Conservation (phyloP, 2,888 invertebrate species). For the Pachymerium ferrugineum region DNA sequence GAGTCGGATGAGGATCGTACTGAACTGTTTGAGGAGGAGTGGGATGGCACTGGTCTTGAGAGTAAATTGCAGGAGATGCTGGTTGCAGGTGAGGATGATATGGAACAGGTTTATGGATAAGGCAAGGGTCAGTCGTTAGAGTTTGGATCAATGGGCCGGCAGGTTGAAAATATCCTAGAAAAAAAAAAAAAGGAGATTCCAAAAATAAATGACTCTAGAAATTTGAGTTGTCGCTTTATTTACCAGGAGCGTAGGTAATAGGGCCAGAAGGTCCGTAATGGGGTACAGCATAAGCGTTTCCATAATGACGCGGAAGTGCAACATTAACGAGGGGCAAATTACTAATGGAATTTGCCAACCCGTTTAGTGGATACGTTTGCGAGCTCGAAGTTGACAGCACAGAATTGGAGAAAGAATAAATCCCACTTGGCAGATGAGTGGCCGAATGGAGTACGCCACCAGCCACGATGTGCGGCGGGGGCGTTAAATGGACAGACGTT, state of each 20-base stretch:
- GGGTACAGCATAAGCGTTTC: conserved; percentile 36
- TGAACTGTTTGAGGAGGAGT: conserved; percentile 22
- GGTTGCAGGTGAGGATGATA: conserved; percentile 39
- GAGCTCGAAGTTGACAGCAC: conserved; percentile 27
- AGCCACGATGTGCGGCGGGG: conserved; percentile 30
- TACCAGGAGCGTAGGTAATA: conserved; percentile 32
- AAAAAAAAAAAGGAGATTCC: conserved; percentile 16
- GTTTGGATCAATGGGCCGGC: conserved; percentile 72
- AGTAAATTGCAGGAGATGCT: conserved; percentile 16
- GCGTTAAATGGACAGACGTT: conserved; percentile 30
- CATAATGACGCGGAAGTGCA: conserved; percentile 35
- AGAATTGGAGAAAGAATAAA: conserved; percentile 34
- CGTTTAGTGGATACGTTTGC: conserved; percentile 27
- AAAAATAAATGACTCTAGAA: background rate
- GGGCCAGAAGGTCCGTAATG: conserved; percentile 35
- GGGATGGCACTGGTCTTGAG: conserved; percentile 31
- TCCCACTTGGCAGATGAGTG: conserved; percentile 31
- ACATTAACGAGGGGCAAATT: conserved; percentile 35
- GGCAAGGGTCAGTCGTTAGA: conserved; percentile 38
- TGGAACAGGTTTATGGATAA: conserved; percentile 41
- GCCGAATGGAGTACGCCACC: conserved; percentile 31
- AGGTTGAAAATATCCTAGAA: conserved; percentile 62
- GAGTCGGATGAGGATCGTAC: conserved; percentile 32
- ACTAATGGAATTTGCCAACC: conserved; percentile 3
- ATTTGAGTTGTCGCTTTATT: too few species aligned